Conservation (phyloP, 2,113 vertebrate species). For the Hippoglossus stenolepis region DNA sequence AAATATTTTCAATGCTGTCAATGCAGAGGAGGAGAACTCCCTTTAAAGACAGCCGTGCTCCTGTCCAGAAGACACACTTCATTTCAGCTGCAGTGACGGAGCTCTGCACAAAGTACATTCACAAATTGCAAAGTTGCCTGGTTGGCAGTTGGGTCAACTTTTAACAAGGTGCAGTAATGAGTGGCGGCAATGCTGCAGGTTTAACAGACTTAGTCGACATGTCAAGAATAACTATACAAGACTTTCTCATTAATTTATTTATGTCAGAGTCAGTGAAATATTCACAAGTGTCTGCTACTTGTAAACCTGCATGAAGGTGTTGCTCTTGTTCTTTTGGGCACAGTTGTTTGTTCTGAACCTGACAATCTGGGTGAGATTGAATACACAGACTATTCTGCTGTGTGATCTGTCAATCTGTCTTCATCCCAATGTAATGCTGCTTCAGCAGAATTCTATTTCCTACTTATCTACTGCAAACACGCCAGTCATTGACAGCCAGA, state of each 20-base stretch:
- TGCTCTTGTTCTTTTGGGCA: conserved; percentile 15
- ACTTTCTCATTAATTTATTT: conserved; percentile 17
- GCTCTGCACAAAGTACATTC: conserved; percentile 19
- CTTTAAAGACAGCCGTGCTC: conserved; percentile 43
- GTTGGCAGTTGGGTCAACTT: conserved; percentile 45
- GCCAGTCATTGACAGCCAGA: background rate
- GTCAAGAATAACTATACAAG: conserved; percentile 15
- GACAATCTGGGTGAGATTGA: conserved; percentile 1
- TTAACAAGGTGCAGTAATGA: conserved; percentile 56
- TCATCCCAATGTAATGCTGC: conserved; percentile 10
- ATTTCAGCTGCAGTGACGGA: conserved; percentile 20
- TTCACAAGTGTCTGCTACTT: conserved; percentile 23
- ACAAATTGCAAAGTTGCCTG: conserved; percentile 12
- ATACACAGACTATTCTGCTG: conserved; percentile 9
- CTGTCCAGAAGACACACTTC: conserved; percentile 26
- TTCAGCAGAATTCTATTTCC: conserved; percentile 16
- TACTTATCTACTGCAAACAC: background rate
- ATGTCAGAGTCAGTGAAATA: conserved; percentile 14
- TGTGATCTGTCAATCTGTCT: conserved; percentile 16
- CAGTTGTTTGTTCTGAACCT: background rate
- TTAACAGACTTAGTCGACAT: conserved; percentile 40
- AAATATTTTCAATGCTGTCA: conserved; percentile 72
- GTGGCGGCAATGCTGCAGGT: conserved; percentile 47
- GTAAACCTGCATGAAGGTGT: conserved; percentile 13
- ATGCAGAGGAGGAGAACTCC: conserved; percentile 47